Evolutionary conservation across 2,113 vertebrate species (phyloP).

Genomic region (Hippocampus zosterae): DNA sequence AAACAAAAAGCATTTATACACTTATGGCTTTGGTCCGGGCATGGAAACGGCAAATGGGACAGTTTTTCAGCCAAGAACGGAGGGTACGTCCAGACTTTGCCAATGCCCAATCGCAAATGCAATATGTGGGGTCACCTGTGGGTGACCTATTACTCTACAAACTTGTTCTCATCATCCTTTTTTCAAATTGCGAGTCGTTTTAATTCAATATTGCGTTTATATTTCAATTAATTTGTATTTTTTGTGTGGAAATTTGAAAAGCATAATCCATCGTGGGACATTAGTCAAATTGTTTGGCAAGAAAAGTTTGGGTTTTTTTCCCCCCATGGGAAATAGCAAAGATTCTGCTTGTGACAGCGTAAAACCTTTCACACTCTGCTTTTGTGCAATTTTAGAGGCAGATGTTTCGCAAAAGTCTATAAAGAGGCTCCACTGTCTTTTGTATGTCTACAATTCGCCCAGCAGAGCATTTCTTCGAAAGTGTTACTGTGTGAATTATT

Average conservation of each 20-base stretch:
- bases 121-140: background rate
- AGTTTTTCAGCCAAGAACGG: too few species aligned
- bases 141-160: background rate
- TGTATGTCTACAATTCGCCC: slow-evolving; percentile 5
- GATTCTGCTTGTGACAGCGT: background rate
- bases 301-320: background rate
- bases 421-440: background rate
- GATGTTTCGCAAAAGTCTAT: background rate
- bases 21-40: background rate
- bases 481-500: slow-evolving; percentile 12
- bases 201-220: background rate
- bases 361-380: background rate
- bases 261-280: background rate
- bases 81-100: too few species aligned
- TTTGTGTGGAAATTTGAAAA: background rate
- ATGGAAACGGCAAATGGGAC: background rate
- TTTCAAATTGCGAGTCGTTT: background rate
- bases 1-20: background rate
- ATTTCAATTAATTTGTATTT: background rate
- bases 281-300: background rate
- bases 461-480: slow-evolving; percentile 14
- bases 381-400: background rate
- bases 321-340: background rate
- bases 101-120: too few species aligned
- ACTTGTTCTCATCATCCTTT: background rate